Base-by-base conservation (phyloP, 2,113 vertebrate genomes). In the Labrus mixtus region DNA sequence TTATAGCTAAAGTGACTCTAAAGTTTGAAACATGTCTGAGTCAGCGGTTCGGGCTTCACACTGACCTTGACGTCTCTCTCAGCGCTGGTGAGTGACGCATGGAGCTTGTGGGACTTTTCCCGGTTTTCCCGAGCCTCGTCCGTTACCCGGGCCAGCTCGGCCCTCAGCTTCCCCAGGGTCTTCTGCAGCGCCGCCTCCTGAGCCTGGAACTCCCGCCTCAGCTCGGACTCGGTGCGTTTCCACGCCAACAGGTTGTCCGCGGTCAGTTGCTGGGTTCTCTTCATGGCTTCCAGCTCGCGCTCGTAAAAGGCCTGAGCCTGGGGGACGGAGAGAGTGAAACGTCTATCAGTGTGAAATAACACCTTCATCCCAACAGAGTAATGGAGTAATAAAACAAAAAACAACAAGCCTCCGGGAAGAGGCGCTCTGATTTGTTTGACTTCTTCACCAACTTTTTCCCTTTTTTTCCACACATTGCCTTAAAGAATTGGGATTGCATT, bases 251-350 rank as follows among this genome's bases (percentile, higher is more conserved):
- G 90, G 88, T 96, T 98, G 89, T 99, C 97, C 0, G 97, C 96
- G 6, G 97, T 99, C 83, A 98, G 96, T 87, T 97, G 96, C 87
- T 99, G 98, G 3, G 97, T 98, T 54, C 97, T 93, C 94, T 98
- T 99, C 95, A 99, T 95, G 85, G 96, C 97, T 84, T 99, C 98
- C 71, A 99, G 95, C 89, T 99, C 98, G 1, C 95, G 96, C 56
- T 99, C 97, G 61, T 99, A 98, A 84, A 98, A 99, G 12, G 95
- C 95, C 83, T 98, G 97, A n/a, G 97, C 97, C 92, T 93, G 66
- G 2, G 2, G 6, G 20, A 33, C 33, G 10, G 25, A 76, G 4
- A 41, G 25, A 41, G 13, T 0, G 41, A 12, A 29, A 48, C 17
- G 46, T 59, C 15, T 50, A n/a, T 61, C 33, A 53, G 45, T 20